These are phyloP conservation scores for Drosophila repleta DNA, from an alignment of 1,140 invertebrate genomes.

Conservation along the genomic window DNA sequence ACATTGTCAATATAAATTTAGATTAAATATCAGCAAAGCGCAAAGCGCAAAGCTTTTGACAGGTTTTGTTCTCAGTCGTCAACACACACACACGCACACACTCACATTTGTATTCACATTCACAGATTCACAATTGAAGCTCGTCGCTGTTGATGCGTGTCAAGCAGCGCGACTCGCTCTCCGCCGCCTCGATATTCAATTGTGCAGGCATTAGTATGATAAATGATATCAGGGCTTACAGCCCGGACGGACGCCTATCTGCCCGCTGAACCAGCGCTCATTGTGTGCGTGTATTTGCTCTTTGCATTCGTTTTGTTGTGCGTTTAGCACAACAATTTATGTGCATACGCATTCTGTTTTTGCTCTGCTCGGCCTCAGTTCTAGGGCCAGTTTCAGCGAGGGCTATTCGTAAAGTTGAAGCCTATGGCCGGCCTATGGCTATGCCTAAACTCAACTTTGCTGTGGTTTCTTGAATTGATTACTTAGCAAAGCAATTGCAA, in stretches of 20 bases:
- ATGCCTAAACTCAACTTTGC: too few relatives aligned
- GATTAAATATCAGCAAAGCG: slow-evolving; percentile 54
- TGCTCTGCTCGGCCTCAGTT: not conserved
- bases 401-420: not conserved
- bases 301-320: slow-evolving; percentile 21
- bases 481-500: too few relatives aligned
- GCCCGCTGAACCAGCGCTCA: not conserved
- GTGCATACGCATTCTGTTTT: not conserved
- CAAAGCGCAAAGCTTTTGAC: slow-evolving; percentile 47
- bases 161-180: slow-evolving; percentile 10
- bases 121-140: slow-evolving; percentile 16
- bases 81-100: not conserved
- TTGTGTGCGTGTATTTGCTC: not conserved
- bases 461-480: too few relatives aligned
- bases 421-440: too few relatives aligned
- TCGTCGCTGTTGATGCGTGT: slow-evolving; percentile 35
- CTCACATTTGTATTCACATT: slow-evolving; percentile 1
- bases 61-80: slow-evolving; percentile 41
- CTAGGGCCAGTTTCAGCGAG: slow-evolving; percentile 4
- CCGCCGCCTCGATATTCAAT: slow-evolving; percentile 41
- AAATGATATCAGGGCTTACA: slow-evolving; percentile 55
- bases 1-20: slow-evolving; percentile 51
- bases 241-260: not conserved
- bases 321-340: slow-evolving; percentile 16
- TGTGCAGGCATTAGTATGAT: slow-evolving; percentile 64